Base-by-base conservation (phyloP, 2,797 vertebrate species). In the Cynopterus sphinx region DNA sequence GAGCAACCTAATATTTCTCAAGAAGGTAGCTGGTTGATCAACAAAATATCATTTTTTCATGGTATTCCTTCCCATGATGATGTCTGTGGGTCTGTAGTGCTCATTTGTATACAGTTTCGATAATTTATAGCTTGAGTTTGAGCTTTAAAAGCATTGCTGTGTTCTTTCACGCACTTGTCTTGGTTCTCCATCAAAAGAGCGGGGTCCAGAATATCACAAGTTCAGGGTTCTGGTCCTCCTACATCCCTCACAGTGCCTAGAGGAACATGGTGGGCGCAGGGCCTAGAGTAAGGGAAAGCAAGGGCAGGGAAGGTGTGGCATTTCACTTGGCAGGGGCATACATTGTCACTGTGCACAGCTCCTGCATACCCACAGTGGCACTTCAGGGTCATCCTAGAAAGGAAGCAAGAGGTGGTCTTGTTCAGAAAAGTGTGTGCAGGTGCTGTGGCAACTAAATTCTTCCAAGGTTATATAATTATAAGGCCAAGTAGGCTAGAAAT, bases 241-340 rank as follows among this genome's bases (percentile, higher is more conserved):
- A 22, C 13, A 7, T 68, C 67, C 53, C 33, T 22, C 49, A 17
- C 8, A 21, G 61, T 9, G 43, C 51, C 61, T n/a, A 26, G 57
- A 53, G 53, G 53, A 87, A 17, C 6, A 0, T 8, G 31, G 11
- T 77, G 17, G 39, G 3, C 28, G 3, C 1, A 0, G 53, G 33
- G 51, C 46, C 10, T 49, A 9, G 39, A 7, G 9, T 5, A 39
- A 63, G 1, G 24, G 28, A 12, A n/a, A 28, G n/a, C 1, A 3
- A 61, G 59, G 33, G 22, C 4, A 26, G 1, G 13, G 24, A 21
- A 83, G n/a, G 8, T 4, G 0, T 3, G 6, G 33, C 10, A 19
- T 6, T 21, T 7, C 41, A 17, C 19, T 59, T 6, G 0, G 33
- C 2, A 55, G 43, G 31, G 15, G 12, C 79, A 11, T 1, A 1